Percentiles rank a stretch among this genome's conserved stretches.
Conservation (phyloP, 2,797 vertebrate species). For the Acanthopagrus latus region DNA sequence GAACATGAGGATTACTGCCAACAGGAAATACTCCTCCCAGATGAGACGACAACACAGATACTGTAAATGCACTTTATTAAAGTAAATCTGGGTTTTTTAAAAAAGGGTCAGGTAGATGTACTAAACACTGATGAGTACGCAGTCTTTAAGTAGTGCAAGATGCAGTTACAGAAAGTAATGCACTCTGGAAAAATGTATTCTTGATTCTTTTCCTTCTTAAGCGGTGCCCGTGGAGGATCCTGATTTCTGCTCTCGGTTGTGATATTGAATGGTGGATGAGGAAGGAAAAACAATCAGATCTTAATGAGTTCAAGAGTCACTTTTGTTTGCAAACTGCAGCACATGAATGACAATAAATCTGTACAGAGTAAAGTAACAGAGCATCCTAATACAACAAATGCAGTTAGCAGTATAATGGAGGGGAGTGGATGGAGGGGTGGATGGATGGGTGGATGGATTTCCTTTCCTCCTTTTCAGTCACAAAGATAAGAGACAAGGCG, state of each 20-base stretch:
- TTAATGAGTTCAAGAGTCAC: background rate
- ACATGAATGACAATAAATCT: background rate
- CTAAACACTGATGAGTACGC: background rate
- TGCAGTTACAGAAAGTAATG: background rate
- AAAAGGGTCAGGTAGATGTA: background rate
- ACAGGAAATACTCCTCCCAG: background rate
- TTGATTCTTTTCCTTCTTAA: background rate
- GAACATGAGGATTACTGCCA: background rate
- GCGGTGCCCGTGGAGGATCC: too few relatives aligned
- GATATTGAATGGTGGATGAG: background rate
- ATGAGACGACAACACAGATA: background rate
- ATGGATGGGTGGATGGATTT: background rate
- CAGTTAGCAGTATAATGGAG: background rate
- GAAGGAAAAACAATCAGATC: background rate
- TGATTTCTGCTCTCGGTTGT: background rate
- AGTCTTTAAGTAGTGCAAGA: background rate
- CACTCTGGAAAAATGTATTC: too few relatives aligned
- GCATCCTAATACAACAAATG: background rate
- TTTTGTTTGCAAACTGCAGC: background rate
- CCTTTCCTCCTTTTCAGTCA: background rate
- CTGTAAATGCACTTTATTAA: background rate
- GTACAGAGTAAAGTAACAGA: background rate
- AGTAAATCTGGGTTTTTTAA: background rate
- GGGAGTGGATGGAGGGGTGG: too few relatives aligned
- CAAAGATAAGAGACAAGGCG: background rate